A percentile compares a stretch with the other conserved stretches of the same genome.
Evolutionary conservation across 1,140 invertebrate species (phyloP).

Genomic region (Sarcophaga bullata): DNA sequence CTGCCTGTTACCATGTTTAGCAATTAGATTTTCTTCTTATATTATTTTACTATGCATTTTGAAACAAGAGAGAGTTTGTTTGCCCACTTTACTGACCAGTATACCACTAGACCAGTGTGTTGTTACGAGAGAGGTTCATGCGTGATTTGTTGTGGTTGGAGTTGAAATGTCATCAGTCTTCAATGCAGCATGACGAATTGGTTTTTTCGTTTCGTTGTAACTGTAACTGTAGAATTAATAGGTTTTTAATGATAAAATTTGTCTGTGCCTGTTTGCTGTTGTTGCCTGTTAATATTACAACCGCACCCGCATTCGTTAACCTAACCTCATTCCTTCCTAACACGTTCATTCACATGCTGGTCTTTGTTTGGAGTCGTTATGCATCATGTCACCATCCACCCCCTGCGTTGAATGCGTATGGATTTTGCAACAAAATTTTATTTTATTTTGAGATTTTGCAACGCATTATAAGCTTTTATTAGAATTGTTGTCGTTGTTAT

Average conservation of each 20-base stretch:
- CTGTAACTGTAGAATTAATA: constrained; percentile 31
- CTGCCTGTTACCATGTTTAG: neutral
- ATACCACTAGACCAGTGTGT: no score
- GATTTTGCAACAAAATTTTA: no score
- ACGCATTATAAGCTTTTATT: constrained; percentile 30
- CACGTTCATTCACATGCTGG: neutral
- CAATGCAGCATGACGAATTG: constrained; percentile 40
- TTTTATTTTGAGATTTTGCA: neutral
- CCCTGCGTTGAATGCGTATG: neutral
- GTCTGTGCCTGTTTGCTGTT: constrained; percentile 11
- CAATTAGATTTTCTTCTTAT: neutral
- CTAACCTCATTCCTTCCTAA: no score
- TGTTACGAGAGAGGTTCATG: neutral
- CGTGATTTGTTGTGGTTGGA: constrained; percentile 23
- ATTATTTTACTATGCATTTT: no score
- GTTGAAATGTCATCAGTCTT: constrained; percentile 29
- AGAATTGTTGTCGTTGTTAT: neutral
- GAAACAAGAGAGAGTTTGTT: no score
- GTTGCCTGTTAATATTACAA: neutral
- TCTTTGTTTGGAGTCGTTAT: neutral
- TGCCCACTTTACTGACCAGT: no score
- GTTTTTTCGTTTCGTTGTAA: neutral
- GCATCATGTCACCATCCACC: neutral
- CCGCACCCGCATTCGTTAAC: no score
- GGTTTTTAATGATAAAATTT: constrained; percentile 41